Percentiles rank a stretch among this genome's conserved stretches.
Conservation (phyloP, 2,113 vertebrate genomes). For the Ornithorhynchus anatinus region DNA sequence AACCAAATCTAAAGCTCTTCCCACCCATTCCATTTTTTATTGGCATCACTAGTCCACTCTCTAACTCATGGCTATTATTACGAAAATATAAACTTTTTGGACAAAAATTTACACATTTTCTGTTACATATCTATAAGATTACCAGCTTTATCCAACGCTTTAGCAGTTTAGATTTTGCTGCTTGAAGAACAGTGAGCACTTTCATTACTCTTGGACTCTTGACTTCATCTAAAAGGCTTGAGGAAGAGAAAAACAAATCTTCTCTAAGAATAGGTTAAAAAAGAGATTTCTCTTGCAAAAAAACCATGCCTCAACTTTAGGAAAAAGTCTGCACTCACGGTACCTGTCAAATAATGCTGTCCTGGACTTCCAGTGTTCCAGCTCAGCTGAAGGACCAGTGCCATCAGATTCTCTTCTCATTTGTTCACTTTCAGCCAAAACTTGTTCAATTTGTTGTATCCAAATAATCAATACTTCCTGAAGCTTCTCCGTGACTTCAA, state of each 20-base stretch:
- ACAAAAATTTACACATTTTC: neutral
- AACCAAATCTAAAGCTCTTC: no score
- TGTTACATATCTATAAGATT: constrained; percentile 26
- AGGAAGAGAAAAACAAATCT: constrained; percentile 35
- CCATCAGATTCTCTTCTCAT: constrained; percentile 81
- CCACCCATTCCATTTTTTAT: no score
- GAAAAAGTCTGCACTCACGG: neutral
- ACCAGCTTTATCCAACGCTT: constrained; percentile 82
- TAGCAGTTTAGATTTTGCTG: constrained; percentile 73
- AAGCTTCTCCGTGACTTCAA: constrained; percentile 73
- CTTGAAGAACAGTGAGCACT: constrained; percentile 79
- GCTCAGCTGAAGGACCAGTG: constrained; percentile 76
- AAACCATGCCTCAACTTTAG: neutral
- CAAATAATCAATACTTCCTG: constrained; percentile 71
- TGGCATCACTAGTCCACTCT: neutral
- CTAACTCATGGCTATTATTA: no score
- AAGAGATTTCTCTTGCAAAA: neutral
- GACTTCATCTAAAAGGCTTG: constrained; percentile 81
- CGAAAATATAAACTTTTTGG: no score
- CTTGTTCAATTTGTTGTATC: constrained; percentile 77
- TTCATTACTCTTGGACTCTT: constrained; percentile 78
- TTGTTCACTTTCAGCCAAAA: constrained; percentile 79
- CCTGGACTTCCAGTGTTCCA: constrained; percentile 81
- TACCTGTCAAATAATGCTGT: constrained; percentile 81
- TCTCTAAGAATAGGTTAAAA: constrained; percentile 11